phyloP scores from a whole-genome alignment of 1,140 invertebrate species.

The Panonychus citri region DNA sequence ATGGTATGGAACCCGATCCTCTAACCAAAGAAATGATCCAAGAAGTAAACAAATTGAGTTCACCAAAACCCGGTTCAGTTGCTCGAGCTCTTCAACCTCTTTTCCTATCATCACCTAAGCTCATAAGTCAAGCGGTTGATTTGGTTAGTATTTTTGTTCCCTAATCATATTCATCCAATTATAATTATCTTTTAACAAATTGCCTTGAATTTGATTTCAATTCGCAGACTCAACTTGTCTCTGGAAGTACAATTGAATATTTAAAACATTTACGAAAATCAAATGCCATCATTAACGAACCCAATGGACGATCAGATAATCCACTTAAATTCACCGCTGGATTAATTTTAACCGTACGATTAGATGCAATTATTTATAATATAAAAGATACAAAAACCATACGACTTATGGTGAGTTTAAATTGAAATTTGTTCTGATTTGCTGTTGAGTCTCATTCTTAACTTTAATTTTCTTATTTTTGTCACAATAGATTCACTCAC shows the following conservation, averaged over 20 bases:
- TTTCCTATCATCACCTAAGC: constrained; percentile 29
- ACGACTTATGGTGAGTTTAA: constrained; percentile 39
- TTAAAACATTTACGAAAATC: constrained; percentile 23
- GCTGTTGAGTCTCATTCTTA: constrained; percentile 1
- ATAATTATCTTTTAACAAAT: neutral
- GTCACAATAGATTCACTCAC: constrained; percentile 39
- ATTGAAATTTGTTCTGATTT: neutral
- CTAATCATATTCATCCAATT: no score
- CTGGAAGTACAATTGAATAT: constrained; percentile 6
- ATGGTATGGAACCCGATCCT: constrained; percentile 36
- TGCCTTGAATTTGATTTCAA: neutral
- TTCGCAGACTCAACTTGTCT: constrained; percentile 4
- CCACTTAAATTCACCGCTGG: constrained; percentile 81
- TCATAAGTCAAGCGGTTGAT: constrained; percentile 26
- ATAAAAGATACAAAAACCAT: constrained; percentile 43
- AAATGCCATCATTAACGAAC: constrained; percentile 56
- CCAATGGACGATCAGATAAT: constrained; percentile 51
- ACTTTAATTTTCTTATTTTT: constrained; percentile 1
- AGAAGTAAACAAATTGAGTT: constrained; percentile 46
- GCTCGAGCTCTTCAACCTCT: constrained; percentile 53
- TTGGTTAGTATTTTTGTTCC: constrained; percentile 19
- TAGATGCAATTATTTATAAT: constrained; percentile 63
- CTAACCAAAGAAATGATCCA: constrained; percentile 55
- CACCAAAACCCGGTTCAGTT: constrained; percentile 59
- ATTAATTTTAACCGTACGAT: constrained; percentile 52